Evolutionary conservation across 2,113 vertebrate species (phyloP).

Genomic region (Indicator indicator): DNA sequence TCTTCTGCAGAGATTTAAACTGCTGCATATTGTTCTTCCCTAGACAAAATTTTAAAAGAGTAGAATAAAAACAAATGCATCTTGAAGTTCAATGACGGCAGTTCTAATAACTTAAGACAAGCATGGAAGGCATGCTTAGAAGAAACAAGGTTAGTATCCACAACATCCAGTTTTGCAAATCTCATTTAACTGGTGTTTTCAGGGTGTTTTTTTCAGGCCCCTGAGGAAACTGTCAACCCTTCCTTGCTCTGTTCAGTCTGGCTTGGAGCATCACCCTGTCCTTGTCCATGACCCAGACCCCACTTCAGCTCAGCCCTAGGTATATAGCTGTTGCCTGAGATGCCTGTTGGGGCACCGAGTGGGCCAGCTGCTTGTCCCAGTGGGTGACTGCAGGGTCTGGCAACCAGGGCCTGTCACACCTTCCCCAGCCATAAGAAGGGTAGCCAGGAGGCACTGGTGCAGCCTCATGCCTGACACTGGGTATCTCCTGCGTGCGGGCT

Average conservation of each 20-base stretch:
- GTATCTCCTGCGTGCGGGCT: not conserved
- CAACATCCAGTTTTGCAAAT: accelerated
- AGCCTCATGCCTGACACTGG: accelerated
- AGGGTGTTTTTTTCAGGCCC: not conserved
- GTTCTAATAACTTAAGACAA: not conserved
- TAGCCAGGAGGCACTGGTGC: accelerated
- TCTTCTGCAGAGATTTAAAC: not conserved
- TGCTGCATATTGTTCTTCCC: not conserved
- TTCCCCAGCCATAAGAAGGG: not conserved
- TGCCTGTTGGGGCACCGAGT: too few species aligned
- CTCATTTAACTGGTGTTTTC: not conserved
- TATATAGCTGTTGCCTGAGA: accelerated
- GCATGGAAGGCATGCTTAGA: not conserved
- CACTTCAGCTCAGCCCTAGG: not conserved
- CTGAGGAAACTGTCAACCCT: accelerated
- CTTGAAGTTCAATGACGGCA: not conserved
- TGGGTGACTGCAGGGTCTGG: too few species aligned
- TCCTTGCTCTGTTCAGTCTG: not conserved
- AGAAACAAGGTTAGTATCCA: not conserved
- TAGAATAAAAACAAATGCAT: not conserved
- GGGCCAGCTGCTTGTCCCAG: accelerated
- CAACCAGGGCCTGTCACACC: accelerated
- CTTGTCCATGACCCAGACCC: accelerated
- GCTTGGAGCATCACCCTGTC: accelerated
- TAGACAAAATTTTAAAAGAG: constrained; percentile 10